A percentile compares a stretch with the other conserved stretches of the same genome.
Conservation (phyloP, 2,797 vertebrate species). For the Lutjanus campechanus region DNA sequence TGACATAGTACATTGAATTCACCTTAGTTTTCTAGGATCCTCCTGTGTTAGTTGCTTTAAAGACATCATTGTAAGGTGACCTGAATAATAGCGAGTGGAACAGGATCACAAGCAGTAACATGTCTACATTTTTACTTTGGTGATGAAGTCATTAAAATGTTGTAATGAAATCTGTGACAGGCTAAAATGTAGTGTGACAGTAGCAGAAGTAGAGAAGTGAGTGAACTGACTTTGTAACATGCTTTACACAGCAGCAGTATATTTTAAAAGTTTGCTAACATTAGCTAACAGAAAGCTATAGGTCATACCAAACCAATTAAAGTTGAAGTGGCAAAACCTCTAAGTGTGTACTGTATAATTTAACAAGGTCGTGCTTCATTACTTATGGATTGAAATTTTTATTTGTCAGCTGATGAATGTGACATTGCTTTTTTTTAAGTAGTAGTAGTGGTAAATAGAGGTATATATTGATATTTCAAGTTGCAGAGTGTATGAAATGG, state of each 20-base stretch:
- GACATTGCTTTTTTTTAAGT: not conserved
- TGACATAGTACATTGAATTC: not conserved
- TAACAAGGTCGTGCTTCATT: not conserved
- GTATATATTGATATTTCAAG: not conserved
- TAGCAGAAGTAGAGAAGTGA: not conserved
- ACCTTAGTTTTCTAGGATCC: not conserved
- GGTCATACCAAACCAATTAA: not conserved
- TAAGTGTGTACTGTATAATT: not conserved
- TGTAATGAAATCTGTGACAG: not conserved
- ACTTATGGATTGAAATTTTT: not conserved
- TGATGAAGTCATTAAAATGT: not conserved
- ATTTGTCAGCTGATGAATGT: not conserved
- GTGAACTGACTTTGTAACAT: not conserved
- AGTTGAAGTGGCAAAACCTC: not conserved
- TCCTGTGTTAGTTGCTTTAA: not conserved
- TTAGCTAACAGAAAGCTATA: not conserved
- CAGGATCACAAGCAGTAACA: not conserved
- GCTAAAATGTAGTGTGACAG: not conserved
- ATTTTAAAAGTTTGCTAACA: not conserved
- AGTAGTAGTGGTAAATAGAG: not conserved
- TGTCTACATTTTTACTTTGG: not conserved
- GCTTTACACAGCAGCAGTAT: slow-evolving; percentile 6
- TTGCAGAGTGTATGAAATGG: not conserved
- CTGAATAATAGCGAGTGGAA: not conserved
- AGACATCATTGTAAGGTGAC: not conserved